Evolutionary conservation across 2,113 vertebrate genomes (phyloP), one percentile per base, ranked within the genome.

Genomic region (Chunga burmeisteri): DNA sequence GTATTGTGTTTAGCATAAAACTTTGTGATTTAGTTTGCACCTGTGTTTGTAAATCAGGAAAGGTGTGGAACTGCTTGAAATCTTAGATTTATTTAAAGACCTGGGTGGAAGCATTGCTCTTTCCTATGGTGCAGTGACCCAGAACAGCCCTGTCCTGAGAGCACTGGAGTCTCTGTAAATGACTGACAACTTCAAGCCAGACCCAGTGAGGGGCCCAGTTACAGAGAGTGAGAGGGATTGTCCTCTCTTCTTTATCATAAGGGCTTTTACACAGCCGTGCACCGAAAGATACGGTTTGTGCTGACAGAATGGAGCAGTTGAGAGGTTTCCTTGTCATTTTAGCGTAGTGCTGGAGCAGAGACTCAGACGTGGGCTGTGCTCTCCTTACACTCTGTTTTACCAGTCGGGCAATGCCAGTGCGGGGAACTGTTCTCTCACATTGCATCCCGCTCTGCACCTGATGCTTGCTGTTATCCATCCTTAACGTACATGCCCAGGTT

Each of bases 21-120:
- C n/a, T 46, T 42, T 0, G 2, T 21, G n/a, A 42, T 58, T 29
- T 81, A 49, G 32, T 67, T 72, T 61, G 36, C 5, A 0, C 7
- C 30, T 34, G 36, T 65, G 40, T 29, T 56, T 50, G 52, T 62
- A 32, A 70, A 44, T 82, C 14, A 5, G 66, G 70, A 77, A 56
- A 34, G 29, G 34, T 5, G 11, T 65, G 65, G 52, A 72, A 44
- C 40, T 61, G 30, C 27, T 27, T 50, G 30, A 47, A 27, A 73
- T 32, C 29, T 38, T 49, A 14, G 23, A n/a, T 53, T 46, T 2
- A 5, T n/a, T 34, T 62, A 8, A 47, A 74, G 16, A 34, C 4
- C 8, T 38, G 11, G 16, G 21, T 49, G 50, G 65, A 53, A 62
- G 47, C 61, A 40, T 65, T 7, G 7, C n/a, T 46, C 27, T 47